Percentiles rank a stretch among this genome's conserved stretches.
These are phyloP conservation scores for Cassiopea xamachana DNA, from an alignment of 30 jellyfish, hydroid and myxozoan genomes.

Conservation along the genomic window DNA sequence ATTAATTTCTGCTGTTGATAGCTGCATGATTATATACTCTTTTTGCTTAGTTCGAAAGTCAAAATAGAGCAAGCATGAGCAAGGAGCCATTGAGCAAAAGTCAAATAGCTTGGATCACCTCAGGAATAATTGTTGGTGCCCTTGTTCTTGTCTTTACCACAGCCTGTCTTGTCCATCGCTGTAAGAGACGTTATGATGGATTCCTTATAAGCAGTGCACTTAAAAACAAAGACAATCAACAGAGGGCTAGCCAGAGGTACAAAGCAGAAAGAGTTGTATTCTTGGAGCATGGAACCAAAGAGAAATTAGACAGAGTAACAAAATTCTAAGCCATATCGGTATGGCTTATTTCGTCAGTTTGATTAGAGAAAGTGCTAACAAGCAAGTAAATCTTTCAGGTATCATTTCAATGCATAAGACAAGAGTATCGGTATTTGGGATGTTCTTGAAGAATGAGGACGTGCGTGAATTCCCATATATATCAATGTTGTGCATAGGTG, in stretches of 20 bases:
- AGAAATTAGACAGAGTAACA: constrained; percentile 65
- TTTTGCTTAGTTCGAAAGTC: constrained; percentile 5
- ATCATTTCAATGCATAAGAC: no score
- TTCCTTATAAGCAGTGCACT: constrained; percentile 64
- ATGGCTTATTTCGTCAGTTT: background rate
- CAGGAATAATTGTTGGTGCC: constrained; percentile 82
- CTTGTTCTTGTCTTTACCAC: constrained; percentile 63
- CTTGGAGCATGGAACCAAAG: constrained; percentile 67
- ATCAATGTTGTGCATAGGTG: no score
- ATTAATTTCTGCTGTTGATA: no score
- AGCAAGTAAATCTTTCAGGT: no score
- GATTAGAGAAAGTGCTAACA: no score
- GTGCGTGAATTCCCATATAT: no score
- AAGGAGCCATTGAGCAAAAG: constrained; percentile 68
- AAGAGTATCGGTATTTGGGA: no score
- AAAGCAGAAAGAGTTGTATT: constrained; percentile 75
- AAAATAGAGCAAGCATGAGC: constrained; percentile 6
- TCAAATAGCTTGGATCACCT: constrained; percentile 79
- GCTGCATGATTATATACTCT: background rate
- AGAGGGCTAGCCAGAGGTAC: constrained; percentile 59
- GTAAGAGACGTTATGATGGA: constrained; percentile 61
- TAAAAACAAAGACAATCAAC: constrained; percentile 59
- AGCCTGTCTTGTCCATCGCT: constrained; percentile 61
- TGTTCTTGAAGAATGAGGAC: no score
- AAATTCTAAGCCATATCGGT: background rate